Base-by-base conservation (phyloP, 2,888 invertebrate species). In the Entomobrya proxima region DNA sequence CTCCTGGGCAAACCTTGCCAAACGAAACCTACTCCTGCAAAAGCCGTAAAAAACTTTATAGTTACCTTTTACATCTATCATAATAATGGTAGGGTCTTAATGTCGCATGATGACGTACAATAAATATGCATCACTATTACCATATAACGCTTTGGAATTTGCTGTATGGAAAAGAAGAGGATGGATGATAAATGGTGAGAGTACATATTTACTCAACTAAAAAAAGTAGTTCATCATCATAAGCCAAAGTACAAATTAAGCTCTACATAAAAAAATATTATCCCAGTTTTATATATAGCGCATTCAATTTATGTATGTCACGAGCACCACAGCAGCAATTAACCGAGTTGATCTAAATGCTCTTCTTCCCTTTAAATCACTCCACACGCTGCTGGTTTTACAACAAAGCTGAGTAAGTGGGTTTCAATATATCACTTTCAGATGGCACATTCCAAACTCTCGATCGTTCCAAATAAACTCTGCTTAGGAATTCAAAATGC, bases 1-100 rank as follows among this genome's bases (percentile, higher is more conserved):
- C 69, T 44, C 13, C 69, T 69, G 69, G 64, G 69, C 69, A 69
- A 69, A 69, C 40, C 44, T 69, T 69, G 69, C 44, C 44, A 47
- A 44, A 72, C 27, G 40, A 72, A 69, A 72, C 24, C 24, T 47
- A 72, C 72, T 72, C 15, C 47, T 47, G 44, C 47, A 72, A 72
- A 44, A 72, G 72, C 30, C 27, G 47, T 72, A 37, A 72, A 72
- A n/a, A 44, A 44, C 47, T 72, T 72, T 72, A 72, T 72, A 44
- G 72, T 72, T 72, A 27, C 37, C 67, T 40, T 67, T 37, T 61
- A 11, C 30, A 40, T 40, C 18, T 67, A 67, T 40, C 40, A 67
- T 24, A 9, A 18, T 24, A 7, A 15, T 40, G 7, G 44, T 40
- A 40, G 21, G 37, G 21, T 30, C 6, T 61, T 55, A 35, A 37